phyloP scores from a whole-genome alignment of 2,113 vertebrate species.

The Hipposideros armiger region DNA sequence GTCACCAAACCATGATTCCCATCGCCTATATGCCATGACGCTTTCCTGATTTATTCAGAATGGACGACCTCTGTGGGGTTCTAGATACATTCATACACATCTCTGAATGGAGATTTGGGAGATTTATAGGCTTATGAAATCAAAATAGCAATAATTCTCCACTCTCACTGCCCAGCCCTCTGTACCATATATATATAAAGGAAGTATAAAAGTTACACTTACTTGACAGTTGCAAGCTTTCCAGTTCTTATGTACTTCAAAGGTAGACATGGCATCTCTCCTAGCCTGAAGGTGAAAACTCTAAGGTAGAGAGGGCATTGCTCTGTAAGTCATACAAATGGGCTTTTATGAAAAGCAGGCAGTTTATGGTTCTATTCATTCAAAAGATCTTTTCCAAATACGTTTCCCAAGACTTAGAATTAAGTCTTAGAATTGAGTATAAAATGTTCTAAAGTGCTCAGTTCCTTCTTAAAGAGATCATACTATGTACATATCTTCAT shows the following conservation, averaged over 20 bases:
- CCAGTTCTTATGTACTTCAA: neutral
- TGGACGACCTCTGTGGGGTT: neutral
- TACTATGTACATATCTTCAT: neutral
- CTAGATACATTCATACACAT: neutral
- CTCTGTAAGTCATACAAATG: conserved; percentile 16
- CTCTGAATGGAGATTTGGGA: neutral
- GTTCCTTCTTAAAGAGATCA: neutral
- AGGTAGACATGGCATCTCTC: neutral
- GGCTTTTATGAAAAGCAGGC: neutral
- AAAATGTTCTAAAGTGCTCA: neutral
- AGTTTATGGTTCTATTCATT: conserved; percentile 7
- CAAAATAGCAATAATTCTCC: neutral
- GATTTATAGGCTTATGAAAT: neutral
- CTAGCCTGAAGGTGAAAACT: neutral
- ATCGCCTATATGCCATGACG: too few species aligned
- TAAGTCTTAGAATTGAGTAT: neutral
- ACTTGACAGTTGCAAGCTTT: neutral
- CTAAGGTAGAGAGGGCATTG: neutral
- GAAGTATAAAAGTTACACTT: neutral
- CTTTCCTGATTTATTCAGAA: neutral
- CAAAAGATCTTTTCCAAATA: neutral
- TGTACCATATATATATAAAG: neutral
- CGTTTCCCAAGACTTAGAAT: conserved; percentile 16
- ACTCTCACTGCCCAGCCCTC: neutral
- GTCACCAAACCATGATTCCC: neutral